Evolutionary conservation across 2,113 vertebrate genomes (phyloP).

Genomic region (Hipposideros armiger): DNA sequence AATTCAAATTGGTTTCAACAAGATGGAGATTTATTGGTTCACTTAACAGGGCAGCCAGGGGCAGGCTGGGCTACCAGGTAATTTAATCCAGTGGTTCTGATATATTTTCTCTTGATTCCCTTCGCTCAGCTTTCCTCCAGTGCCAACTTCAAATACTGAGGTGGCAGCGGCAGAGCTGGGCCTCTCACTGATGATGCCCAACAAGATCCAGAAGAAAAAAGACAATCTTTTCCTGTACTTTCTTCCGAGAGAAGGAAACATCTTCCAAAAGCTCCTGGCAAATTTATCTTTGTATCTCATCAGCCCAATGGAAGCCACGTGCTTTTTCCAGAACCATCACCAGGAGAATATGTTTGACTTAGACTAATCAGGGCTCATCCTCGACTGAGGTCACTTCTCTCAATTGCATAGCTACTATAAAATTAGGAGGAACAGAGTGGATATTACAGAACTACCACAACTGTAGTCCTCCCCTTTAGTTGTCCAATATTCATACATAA

Average conservation of each 20-base stretch:
- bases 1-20: neutral
- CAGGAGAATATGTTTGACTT: neutral
- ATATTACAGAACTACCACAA: neutral
- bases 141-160: neutral
- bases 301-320: neutral
- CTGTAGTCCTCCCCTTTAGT: rapidly evolving
- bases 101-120: neutral
- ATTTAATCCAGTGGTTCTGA: neutral
- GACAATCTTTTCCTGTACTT: neutral
- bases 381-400: neutral
- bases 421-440: neutral
- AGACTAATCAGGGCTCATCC: neutral
- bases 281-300: neutral
- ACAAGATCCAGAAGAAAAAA: neutral
- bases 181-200: neutral
- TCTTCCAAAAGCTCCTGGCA: neutral
- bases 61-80: neutral
- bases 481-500: no score
- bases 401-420: neutral
- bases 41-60: no score
- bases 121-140: neutral
- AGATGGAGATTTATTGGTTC: neutral
- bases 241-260: neutral
- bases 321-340: neutral
- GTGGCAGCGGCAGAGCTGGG: neutral